phyloP scores from a whole-genome alignment of 2,888 invertebrate species.

The Drosophila ustulata region DNA sequence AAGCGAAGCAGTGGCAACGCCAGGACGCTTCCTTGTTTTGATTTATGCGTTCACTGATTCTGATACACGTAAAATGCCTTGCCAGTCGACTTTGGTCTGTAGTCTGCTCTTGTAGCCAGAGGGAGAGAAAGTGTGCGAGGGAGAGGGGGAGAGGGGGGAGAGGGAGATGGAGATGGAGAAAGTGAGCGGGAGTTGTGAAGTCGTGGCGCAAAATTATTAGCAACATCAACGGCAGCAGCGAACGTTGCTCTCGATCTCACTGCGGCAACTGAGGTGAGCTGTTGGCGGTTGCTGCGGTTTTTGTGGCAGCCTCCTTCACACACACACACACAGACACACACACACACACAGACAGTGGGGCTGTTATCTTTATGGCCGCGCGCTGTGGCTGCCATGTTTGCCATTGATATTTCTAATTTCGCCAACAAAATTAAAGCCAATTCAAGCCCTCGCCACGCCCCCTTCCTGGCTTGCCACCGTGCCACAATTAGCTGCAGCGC shows the following conservation, averaged over 20 bases:
- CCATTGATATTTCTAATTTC: constrained; percentile 35
- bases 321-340: neutral
- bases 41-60: constrained; percentile 61
- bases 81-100: constrained; percentile 13
- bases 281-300: constrained; percentile 56
- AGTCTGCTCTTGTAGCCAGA: constrained; percentile 5
- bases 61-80: constrained; percentile 55
- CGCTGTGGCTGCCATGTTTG: constrained; percentile 35
- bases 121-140: neutral
- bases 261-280: constrained; percentile 54
- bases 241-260: constrained; percentile 23
- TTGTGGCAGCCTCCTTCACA: constrained; percentile 26
- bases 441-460: neutral
- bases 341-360: neutral
- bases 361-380: constrained; percentile 57
- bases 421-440: constrained; percentile 45
- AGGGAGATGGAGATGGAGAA: neutral
- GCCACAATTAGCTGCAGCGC: too few relatives aligned
- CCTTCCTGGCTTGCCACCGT: too few relatives aligned
- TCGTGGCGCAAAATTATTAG: constrained; percentile 55
- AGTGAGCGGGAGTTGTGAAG: constrained; percentile 2
- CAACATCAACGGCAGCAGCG: constrained; percentile 50
- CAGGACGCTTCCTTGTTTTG: constrained; percentile 57
- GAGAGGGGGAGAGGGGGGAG: neutral
- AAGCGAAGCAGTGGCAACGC: constrained; percentile 12